These are phyloP conservation scores for Creontiades dilutus DNA, from an alignment of 2,888 invertebrate species.

Conservation along the genomic window DNA sequence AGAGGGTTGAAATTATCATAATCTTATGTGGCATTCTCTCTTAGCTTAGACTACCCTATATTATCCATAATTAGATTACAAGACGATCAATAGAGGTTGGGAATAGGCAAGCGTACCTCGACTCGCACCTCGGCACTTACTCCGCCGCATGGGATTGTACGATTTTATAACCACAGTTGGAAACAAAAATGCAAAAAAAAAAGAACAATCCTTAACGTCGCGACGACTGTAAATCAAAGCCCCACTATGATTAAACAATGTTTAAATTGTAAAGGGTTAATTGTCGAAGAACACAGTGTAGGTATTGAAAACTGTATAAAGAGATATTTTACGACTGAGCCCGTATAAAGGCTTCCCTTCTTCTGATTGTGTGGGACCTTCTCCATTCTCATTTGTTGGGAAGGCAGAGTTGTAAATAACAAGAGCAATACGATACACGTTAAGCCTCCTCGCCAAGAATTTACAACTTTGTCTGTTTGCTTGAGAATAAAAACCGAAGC, in stretches of 20 bases:
- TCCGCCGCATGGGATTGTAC: no score
- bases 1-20: no score
- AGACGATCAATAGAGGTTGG: no score
- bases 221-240: conserved; percentile 54
- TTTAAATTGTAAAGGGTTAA: conserved; percentile 71
- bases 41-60: no score
- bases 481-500: conserved; percentile 69
- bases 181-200: neutral
- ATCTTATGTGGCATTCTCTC: no score
- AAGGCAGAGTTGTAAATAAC: conserved; percentile 67
- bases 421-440: conserved; percentile 72
- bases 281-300: conserved; percentile 55
- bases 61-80: no score
- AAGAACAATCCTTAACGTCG: neutral
- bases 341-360: conserved; percentile 65
- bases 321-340: conserved; percentile 69
- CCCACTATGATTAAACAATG: conserved; percentile 72
- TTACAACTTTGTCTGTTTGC: conserved; percentile 73
- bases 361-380: conserved; percentile 67
- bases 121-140: no score
- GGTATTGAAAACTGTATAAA: conserved; percentile 72
- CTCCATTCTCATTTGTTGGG: conserved; percentile 66
- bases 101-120: no score
- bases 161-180: neutral
- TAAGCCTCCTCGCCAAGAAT: conserved; percentile 67